Evolutionary conservation across 1,140 invertebrate species (phyloP).

Genomic region (Limonius californicus): DNA sequence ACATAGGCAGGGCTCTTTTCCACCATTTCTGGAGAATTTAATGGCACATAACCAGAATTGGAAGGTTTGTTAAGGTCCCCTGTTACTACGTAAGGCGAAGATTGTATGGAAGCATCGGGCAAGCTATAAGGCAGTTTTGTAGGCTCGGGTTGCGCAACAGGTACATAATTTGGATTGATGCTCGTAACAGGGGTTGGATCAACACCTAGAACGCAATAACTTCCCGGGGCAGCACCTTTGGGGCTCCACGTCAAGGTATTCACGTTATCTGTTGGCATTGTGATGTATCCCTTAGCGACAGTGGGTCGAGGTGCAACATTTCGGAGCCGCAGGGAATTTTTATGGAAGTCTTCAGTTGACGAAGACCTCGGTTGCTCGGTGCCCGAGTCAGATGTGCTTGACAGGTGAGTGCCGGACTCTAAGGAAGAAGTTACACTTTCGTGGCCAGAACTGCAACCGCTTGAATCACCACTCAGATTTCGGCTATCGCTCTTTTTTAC

Average conservation of each 20-base stretch:
- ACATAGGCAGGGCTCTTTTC: constrained; percentile 25
- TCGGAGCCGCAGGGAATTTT: neutral
- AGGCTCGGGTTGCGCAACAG: neutral
- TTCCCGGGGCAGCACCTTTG: neutral
- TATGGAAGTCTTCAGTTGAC: constrained; percentile 1
- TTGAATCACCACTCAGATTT: constrained; percentile 51
- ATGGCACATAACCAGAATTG: constrained; percentile 29
- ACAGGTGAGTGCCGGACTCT: constrained; percentile 53
- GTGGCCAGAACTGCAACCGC: constrained; percentile 56
- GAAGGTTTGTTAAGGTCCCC: constrained; percentile 22
- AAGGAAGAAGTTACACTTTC: constrained; percentile 56
- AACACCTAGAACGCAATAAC: constrained; percentile 7
- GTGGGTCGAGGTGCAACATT: constrained; percentile 14
- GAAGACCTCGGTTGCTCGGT: constrained; percentile 31
- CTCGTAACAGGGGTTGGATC: constrained; percentile 11
- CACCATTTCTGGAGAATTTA: constrained; percentile 10
- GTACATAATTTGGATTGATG: constrained; percentile 8
- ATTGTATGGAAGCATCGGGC: constrained; percentile 3
- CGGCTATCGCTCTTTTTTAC: constrained; percentile 46
- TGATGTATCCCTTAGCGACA: neutral
- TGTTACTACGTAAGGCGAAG: constrained; percentile 26
- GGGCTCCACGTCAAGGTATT: neutral
- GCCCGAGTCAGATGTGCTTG: constrained; percentile 42
- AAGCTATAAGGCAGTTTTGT: constrained; percentile 2
- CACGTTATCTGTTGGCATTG: constrained; percentile 1